phyloP scores from a whole-genome alignment of 2,888 invertebrate species.

The Amphipyra berbera region DNA sequence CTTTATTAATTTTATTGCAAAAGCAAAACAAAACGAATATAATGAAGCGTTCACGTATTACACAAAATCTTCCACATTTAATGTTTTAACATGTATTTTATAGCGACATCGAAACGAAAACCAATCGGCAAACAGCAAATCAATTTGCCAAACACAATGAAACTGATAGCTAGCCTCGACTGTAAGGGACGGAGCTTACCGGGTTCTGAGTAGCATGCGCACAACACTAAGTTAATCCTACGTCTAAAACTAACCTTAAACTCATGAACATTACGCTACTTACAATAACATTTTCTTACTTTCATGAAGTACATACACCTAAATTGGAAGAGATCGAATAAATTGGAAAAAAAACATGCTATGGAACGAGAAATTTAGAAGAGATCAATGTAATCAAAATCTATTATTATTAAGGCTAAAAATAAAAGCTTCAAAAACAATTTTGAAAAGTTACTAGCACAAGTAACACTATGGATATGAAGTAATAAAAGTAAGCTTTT shows the following conservation, averaged over 20 bases:
- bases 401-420: conserved; percentile 32
- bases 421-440: conserved; percentile 45
- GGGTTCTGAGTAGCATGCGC: conserved; percentile 67
- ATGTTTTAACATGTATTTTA: conserved; percentile 60
- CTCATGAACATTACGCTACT: conserved; percentile 58
- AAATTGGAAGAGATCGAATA: conserved; percentile 47
- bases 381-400: conserved; percentile 28
- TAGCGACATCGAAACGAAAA: conserved; percentile 78
- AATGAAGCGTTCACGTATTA: conserved; percentile 76
- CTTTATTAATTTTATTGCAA: conserved; percentile 84
- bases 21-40: conserved; percentile 83
- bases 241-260: conserved; percentile 50
- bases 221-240: conserved; percentile 59
- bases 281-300: conserved; percentile 39
- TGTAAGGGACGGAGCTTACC: conserved; percentile 40
- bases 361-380: conserved; percentile 35
- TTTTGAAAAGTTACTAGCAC: conserved; percentile 15
- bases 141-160: conserved; percentile 73
- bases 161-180: conserved; percentile 49
- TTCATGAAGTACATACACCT: conserved; percentile 37
- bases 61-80: conserved; percentile 63
- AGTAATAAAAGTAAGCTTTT: conserved; percentile 31
- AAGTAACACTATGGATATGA: conserved; percentile 2
- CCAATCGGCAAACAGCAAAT: conserved; percentile 74
- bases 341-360: conserved; percentile 62